Conservation (phyloP, 2,113 vertebrate genomes). For the Microcebus murinus region DNA sequence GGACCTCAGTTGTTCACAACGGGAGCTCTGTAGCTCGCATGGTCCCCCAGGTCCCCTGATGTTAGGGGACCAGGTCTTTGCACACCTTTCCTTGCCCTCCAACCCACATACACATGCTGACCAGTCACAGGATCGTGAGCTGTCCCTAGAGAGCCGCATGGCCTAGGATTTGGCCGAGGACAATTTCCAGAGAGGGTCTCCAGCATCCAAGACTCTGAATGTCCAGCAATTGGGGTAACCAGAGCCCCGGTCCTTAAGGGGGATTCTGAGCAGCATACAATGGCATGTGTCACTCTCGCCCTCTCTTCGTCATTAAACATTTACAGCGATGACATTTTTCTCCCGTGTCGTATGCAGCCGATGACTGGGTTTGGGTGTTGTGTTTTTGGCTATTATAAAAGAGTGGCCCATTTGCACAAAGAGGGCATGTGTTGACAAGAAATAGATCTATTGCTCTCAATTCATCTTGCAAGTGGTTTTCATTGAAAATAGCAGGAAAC, state of each 20-base stretch:
- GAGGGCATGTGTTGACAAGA: conserved; percentile 77
- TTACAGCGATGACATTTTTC: not conserved
- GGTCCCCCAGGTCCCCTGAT: not conserved
- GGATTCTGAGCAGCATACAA: not conserved
- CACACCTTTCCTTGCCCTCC: not conserved
- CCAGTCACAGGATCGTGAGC: not conserved
- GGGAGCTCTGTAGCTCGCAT: no score
- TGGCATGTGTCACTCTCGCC: not conserved
- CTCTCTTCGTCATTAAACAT: not conserved
- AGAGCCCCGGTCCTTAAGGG: not conserved
- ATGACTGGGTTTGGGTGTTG: not conserved
- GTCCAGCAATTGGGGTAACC: not conserved
- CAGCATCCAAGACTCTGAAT: not conserved
- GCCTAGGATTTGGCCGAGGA: not conserved
- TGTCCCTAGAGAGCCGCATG: not conserved
- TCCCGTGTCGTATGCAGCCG: not conserved
- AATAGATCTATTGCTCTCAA: conserved; percentile 83
- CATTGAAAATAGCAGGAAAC: conserved; percentile 85
- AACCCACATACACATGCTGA: not conserved
- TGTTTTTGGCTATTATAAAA: conserved; percentile 55
- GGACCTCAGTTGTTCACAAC: not conserved
- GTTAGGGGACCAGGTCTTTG: not conserved
- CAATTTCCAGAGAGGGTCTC: not conserved
- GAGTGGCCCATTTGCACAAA: conserved; percentile 75
- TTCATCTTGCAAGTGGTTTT: conserved; percentile 83